Conservation (phyloP, 1,140 invertebrate species). For the Drosophila ficusphila region DNA sequence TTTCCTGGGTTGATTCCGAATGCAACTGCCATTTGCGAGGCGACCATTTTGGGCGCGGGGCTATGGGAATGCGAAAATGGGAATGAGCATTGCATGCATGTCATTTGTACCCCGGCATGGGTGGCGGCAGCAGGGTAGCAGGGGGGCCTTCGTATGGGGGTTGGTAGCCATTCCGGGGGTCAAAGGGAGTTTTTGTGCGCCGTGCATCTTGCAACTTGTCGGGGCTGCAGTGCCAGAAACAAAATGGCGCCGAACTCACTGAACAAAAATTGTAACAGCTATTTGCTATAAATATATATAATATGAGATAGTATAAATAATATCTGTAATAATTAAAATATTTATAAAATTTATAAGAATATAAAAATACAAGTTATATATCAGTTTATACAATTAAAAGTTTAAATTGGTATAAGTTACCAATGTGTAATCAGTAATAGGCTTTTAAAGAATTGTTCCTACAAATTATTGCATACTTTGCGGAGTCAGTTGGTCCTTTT, state of each 20-base stretch:
- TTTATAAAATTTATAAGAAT: too few species aligned
- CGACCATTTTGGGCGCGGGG: slow-evolving; percentile 69
- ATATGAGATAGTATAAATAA: too few species aligned
- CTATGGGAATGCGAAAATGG: slow-evolving; percentile 23
- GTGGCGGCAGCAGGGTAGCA: background rate
- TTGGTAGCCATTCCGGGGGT: background rate
- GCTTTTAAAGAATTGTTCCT: too few species aligned
- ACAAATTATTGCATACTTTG: background rate
- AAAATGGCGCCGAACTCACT: slow-evolving; percentile 64
- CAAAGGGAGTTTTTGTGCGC: slow-evolving; percentile 25
- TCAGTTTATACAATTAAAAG: too few species aligned
- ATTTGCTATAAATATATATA: too few species aligned
- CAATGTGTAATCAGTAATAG: too few species aligned
- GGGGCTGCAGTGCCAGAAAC: slow-evolving; percentile 51
- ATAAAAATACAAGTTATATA: too few species aligned
- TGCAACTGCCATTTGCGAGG: slow-evolving; percentile 72
- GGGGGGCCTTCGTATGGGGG: too few species aligned
- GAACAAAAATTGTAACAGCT: too few species aligned
- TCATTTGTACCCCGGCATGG: slow-evolving; percentile 71
- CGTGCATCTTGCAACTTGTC: slow-evolving; percentile 56
- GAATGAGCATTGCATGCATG: slow-evolving; percentile 72
- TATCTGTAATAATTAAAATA: too few species aligned
- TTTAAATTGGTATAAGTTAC: too few species aligned
- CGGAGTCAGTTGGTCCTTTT: too few species aligned
- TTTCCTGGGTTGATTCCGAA: slow-evolving; percentile 20